phyloP scores from a whole-genome alignment of 2,797 vertebrate species.

The Luscinia megarhynchos region DNA sequence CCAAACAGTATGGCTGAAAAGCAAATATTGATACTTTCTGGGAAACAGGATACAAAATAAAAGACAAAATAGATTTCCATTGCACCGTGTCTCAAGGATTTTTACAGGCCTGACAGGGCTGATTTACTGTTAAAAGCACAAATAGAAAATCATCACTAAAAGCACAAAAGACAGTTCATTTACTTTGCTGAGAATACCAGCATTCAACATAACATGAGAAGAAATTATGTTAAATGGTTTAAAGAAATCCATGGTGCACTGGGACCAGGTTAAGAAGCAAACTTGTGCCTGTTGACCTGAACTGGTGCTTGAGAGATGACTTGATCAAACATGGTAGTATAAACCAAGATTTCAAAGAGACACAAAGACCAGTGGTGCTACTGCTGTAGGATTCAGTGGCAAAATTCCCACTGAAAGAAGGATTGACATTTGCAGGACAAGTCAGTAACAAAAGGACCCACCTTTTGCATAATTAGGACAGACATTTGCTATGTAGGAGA shows the following conservation, averaged over 20 bases:
- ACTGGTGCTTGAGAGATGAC: not conserved
- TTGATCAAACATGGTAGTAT: not conserved
- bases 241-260: not conserved
- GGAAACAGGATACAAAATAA: slow-evolving; percentile 25
- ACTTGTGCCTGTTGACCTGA: not conserved
- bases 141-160: not conserved
- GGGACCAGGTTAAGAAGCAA: not conserved
- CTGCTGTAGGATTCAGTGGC: not conserved
- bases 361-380: not conserved
- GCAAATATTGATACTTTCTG: slow-evolving; percentile 49
- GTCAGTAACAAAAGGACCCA: not conserved
- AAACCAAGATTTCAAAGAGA: not conserved
- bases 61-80: slow-evolving; percentile 18
- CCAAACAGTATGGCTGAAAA: slow-evolving; percentile 14
- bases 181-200: not conserved
- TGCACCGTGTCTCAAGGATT: not conserved
- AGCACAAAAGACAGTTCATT: not conserved
- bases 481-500: not conserved
- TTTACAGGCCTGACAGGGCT: not conserved
- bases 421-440: not conserved
- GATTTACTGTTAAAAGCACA: not conserved
- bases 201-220: not conserved
- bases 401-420: not conserved
- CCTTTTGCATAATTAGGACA: slow-evolving; percentile 3
- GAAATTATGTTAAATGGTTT: not conserved